Base-by-base conservation (phyloP, 2,888 invertebrate species). In the Pyrochroa serraticornis region DNA sequence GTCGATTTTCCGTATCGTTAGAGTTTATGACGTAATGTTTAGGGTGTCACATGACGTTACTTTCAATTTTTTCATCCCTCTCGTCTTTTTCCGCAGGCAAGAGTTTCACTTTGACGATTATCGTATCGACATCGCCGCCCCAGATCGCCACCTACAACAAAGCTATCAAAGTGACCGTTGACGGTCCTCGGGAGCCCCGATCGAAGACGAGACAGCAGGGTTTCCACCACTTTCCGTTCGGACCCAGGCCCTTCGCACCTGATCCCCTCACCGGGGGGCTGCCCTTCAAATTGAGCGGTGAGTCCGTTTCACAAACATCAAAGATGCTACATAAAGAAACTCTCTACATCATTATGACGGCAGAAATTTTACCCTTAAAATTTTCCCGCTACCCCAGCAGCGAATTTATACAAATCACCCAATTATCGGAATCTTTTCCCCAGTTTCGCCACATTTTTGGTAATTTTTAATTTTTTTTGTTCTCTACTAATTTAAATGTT, bases 161-260 rank as follows among this genome's bases (percentile, higher is more conserved):
- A 80, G 97, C 97, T 60, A 99, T 99, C 81, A 99, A 99, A 83
- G 97, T 99, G 72, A 99, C 99, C 1, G 98, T 99, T 60, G 99
- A 99, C 77, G 99, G 99, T 50, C 99, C 99, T 0, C 83, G 99
- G 65, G 98, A 98, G 81, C 97, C 98, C 7, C 82, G 97, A 72
- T 95, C 95, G 68, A 96, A 96, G 85, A 91, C 93, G 39, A 85
- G 93, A 62, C 93, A 93, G 77, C 92, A 91, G 74, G 89, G 90
- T 62, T 93, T 93, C 80, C 93, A 93, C 81, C 93, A 93, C 57
- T 93, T 92, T 80, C 93, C 92, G 72, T 93, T 93, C 77, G 93
- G 92, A 57, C 92, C 92, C 32, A 83, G 88, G 66, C 85, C 91
- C 62, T 93, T 93, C 77, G 89, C 89, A 42, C 89, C 92, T 49